These are phyloP conservation scores for Gymnarchus niloticus DNA, from an alignment of 2,113 vertebrate species.

Conservation along the genomic window DNA sequence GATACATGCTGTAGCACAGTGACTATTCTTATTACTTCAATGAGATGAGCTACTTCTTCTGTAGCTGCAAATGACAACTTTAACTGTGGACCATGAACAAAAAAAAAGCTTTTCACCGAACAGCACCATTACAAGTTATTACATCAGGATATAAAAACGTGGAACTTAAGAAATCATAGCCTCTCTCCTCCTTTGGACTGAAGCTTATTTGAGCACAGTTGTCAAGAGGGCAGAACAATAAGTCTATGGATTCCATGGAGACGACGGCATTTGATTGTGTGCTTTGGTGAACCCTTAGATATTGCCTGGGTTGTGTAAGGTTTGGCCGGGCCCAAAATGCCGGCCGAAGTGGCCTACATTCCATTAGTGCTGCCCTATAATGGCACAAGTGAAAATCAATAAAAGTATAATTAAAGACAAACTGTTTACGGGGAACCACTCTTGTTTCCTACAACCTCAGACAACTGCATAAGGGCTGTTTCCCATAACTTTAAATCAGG, in stretches of 20 bases:
- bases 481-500: neutral
- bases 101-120: neutral
- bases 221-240: conserved; percentile 25
- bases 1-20: neutral
- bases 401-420: conserved; percentile 25
- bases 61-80: neutral
- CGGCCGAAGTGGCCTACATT: conserved; percentile 12
- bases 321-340: conserved; percentile 30
- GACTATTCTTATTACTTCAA: neutral
- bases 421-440: conserved; percentile 11
- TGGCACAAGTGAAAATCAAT: conserved; percentile 29
- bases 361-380: conserved; percentile 18
- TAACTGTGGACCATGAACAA: neutral
- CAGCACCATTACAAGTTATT: conserved; percentile 16
- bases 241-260: conserved; percentile 45
- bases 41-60: neutral
- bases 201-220: conserved; percentile 39
- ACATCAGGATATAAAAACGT: conserved; percentile 8
- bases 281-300: conserved; percentile 49
- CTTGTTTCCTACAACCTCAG: conserved; percentile 1
- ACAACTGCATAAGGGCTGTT: neutral
- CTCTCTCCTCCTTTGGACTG: conserved; percentile 33
- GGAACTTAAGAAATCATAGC: conserved; percentile 28
- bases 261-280: conserved; percentile 54
- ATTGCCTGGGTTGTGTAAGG: conserved; percentile 40